These are phyloP conservation scores for Gila robusta DNA, from an alignment of 2,797 vertebrate genomes.

Conservation along the genomic window DNA sequence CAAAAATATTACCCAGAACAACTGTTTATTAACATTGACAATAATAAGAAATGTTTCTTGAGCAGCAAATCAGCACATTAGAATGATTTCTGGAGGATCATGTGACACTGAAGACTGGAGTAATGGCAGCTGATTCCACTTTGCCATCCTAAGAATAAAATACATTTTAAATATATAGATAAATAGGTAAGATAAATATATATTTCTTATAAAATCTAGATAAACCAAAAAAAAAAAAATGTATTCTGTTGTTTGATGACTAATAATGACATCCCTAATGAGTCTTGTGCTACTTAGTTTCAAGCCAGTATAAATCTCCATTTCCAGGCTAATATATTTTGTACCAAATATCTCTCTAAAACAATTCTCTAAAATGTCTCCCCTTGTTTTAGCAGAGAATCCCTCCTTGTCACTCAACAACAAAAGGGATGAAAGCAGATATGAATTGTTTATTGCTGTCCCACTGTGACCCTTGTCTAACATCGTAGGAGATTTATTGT, in stretches of 20 bases:
- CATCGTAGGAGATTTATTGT: slow-evolving; percentile 46
- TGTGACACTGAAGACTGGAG: background rate
- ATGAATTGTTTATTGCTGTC: slow-evolving; percentile 33
- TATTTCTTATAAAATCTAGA: background rate
- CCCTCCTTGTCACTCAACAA: slow-evolving; percentile 9
- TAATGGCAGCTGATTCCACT: background rate
- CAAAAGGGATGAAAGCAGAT: slow-evolving; percentile 40
- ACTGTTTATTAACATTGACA: background rate
- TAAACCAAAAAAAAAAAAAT: background rate
- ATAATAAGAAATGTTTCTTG: background rate
- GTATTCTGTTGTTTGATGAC: background rate
- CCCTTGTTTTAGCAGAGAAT: background rate
- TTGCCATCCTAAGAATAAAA: background rate
- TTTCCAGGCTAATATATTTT: background rate
- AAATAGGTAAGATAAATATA: background rate
- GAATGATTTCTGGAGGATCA: background rate
- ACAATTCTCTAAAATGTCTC: slow-evolving; percentile 15
- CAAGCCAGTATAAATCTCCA: background rate
- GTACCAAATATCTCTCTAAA: background rate
- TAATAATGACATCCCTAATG: background rate
- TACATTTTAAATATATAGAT: background rate
- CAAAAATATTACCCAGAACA: too few species aligned
- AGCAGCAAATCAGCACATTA: background rate
- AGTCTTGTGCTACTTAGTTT: slow-evolving; percentile 10
- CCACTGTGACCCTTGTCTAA: slow-evolving; percentile 34